A percentile compares a stretch with the other conserved stretches of the same genome.
These are phyloP conservation scores for Rhopilema esculentum DNA, from an alignment of 30 jellyfish, hydroid and myxozoan genomes.

Conservation along the genomic window DNA sequence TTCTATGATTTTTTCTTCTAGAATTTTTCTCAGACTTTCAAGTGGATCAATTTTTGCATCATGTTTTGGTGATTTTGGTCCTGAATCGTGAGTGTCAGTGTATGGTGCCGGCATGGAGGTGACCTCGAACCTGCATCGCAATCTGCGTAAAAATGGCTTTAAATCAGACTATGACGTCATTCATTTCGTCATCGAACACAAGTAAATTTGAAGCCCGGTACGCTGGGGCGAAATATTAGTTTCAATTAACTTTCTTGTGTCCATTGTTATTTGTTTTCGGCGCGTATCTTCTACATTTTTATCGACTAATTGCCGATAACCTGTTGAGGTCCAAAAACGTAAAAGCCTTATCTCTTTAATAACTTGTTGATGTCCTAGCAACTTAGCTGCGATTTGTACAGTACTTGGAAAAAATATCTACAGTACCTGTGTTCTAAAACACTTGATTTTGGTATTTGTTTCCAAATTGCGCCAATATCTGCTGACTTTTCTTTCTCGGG, in stretches of 20 bases:
- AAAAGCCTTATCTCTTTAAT: no score
- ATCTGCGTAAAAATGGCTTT: constrained; percentile 31
- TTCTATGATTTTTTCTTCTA: background rate
- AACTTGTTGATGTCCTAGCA: no score
- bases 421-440: constrained; percentile 92
- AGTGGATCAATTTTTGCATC: constrained; percentile 74
- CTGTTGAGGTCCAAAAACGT: no score
- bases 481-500: constrained; percentile 75
- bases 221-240: no score
- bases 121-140: constrained; percentile 87
- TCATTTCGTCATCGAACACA: no score
- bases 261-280: no score
- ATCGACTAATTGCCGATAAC: no score
- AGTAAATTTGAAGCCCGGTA: no score
- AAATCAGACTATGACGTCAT: background rate
- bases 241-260: no score
- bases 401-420: no score
- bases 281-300: no score
- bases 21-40: constrained; percentile 48
- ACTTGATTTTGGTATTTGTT: constrained; percentile 84
- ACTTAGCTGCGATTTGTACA: no score
- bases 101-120: constrained; percentile 77
- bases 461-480: constrained; percentile 84
- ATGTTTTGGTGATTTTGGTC: constrained; percentile 42
- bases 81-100: constrained; percentile 85